Evolutionary conservation across 2,113 vertebrate genomes (phyloP).

Genomic region (Lepidothrix coronata): DNA sequence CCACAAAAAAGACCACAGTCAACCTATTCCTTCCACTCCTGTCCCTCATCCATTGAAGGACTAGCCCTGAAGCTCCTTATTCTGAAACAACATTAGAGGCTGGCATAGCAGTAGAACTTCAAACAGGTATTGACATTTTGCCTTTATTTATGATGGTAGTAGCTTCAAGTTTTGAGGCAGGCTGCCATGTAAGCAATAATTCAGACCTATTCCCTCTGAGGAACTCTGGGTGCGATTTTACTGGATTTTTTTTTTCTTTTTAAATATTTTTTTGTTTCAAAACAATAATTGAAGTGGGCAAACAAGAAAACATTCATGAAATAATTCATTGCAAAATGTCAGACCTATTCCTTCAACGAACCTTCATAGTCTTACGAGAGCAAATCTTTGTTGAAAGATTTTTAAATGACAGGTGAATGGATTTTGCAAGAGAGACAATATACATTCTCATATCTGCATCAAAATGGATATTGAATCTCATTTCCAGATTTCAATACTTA

Average conservation of each 20-base stretch:
- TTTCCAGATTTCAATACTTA: not conserved
- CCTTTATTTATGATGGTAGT: conserved; percentile 10
- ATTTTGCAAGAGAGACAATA: not conserved
- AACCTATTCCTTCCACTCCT: not conserved
- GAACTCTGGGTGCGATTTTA: not conserved
- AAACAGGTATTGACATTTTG: conserved; percentile 5
- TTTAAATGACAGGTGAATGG: not conserved
- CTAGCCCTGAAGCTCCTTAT: not conserved
- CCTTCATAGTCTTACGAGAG: not conserved
- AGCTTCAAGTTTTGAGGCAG: conserved; percentile 15
- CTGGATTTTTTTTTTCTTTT: not conserved
- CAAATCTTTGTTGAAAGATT: not conserved
- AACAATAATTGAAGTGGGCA: not conserved
- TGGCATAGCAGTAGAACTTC: not conserved
- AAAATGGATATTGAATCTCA: not conserved
- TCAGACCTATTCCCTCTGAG: not conserved
- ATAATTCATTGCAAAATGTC: not conserved
- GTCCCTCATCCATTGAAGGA: rapidly evolving
- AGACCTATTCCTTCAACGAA: not conserved
- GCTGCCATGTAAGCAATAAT: not conserved
- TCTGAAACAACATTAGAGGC: not conserved
- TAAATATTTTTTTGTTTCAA: not conserved
- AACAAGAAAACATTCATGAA: not conserved
- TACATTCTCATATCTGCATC: not conserved
- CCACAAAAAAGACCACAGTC: not conserved